These are phyloP conservation scores for Lepidochrysops patricia DNA, from an alignment of 2,888 invertebrate species.

Conservation along the genomic window DNA sequence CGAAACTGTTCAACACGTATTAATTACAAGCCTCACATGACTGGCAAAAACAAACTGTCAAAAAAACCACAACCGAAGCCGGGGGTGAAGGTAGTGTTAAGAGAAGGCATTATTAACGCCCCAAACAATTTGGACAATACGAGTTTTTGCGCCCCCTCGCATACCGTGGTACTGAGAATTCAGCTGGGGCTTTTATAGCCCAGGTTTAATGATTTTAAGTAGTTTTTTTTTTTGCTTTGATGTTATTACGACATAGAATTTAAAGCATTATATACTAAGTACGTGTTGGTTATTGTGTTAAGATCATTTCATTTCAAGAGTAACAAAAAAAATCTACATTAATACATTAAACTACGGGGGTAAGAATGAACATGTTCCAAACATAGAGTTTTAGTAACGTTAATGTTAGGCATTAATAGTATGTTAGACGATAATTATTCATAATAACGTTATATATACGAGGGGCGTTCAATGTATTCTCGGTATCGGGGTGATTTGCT, in stretches of 20 bases:
- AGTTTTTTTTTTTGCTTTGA: not conserved
- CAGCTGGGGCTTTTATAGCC: constrained; percentile 11
- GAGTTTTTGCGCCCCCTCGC: constrained; percentile 34
- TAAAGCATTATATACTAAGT: not conserved
- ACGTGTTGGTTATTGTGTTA: not conserved
- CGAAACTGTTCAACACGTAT: not conserved
- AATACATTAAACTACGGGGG: no score
- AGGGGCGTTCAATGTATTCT: no score
- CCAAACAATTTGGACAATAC: constrained; percentile 55
- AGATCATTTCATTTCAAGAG: no score
- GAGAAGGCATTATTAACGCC: constrained; percentile 54
- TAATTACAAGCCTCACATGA: not conserved
- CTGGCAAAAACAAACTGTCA: not conserved
- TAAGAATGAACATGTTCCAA: no score
- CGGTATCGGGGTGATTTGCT: no score
- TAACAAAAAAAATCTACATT: no score
- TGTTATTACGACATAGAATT: not conserved
- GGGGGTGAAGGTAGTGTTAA: constrained; percentile 34
- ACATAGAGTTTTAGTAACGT: no score
- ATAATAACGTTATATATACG: no score
- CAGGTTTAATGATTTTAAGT: not conserved
- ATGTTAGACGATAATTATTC: no score
- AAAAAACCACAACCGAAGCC: constrained; percentile 6
- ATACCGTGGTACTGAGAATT: constrained; percentile 29
- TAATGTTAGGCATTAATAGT: no score